Evolutionary conservation across 2,113 vertebrate species (phyloP), one percentile per base, ranked within the genome.

Genomic region (Peromyscus leucopus): DNA sequence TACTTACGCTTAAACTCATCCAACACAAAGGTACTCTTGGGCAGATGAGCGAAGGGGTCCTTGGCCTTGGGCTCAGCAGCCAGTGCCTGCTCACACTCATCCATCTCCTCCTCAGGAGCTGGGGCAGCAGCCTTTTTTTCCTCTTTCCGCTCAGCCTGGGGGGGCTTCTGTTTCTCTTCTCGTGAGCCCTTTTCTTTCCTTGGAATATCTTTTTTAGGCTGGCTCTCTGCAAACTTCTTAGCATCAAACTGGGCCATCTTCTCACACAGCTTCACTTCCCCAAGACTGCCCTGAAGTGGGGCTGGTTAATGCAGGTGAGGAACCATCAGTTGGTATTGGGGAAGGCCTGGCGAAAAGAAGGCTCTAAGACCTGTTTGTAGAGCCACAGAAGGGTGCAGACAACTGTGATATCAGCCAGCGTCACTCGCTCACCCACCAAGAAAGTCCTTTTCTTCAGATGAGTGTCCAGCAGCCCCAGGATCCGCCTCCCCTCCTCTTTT

Each of bases 181-280:
- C 99, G 99, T 98, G 99, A 39, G 78, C 97, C 75, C 91, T 99
- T 99, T 96, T 99, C 99, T 91, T 99, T 99, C 98, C 99, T 99
- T n/a, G 99, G 97, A 42, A 98, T 46, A 6, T 99, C 99, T 93
- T 99, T 99, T 96, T 99, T 99, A 46, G 99, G 99, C 97, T 99
- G 99, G 97, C 99, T 98, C 94, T 99, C 99, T 1, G 99, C 98
- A 98, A 99, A 99, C 97, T 99, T 99, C 97, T 99, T 99, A 93
- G 99, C 99, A 93, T 99, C 99, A 98, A 99, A 99, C 97, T 99
- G 99, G 2, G 99, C 99, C 99, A 99, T 99, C 98, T 99, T 99
- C 90, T 99, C 99, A 95, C 99, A 99, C 42, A 99, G 98, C 84
- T 99, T 99, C 97, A 99, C 99, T 82, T 99, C 99, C 26, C 99